Conservation (phyloP, 2,797 vertebrate genomes). For the Perodicticus potto region DNA sequence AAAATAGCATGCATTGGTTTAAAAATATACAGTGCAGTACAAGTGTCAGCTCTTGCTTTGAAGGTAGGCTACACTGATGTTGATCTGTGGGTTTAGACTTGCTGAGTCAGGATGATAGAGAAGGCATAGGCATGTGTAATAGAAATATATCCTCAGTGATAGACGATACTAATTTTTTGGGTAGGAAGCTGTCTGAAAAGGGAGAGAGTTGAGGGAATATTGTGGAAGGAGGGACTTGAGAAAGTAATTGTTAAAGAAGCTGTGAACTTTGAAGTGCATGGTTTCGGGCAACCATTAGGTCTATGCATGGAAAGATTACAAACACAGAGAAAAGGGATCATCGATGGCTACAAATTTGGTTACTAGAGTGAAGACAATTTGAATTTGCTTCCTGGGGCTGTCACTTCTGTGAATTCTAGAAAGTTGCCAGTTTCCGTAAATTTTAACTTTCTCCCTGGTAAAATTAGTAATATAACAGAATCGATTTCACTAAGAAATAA, state of each 20-base stretch:
- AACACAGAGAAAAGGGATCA: neutral
- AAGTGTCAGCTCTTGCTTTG: conserved; percentile 10
- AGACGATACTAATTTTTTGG: neutral
- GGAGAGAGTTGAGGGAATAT: neutral
- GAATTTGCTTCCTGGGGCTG: neutral
- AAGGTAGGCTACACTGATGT: neutral
- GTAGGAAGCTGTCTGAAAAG: neutral
- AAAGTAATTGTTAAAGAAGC: neutral
- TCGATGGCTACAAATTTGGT: neutral
- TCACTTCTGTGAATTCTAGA: neutral
- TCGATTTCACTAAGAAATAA: neutral
- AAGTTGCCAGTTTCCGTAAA: neutral
- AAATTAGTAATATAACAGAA: neutral
- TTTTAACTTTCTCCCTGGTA: neutral
- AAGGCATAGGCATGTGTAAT: neutral
- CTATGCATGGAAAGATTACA: neutral
- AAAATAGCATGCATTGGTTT: neutral
- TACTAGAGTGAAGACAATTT: neutral
- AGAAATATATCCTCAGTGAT: neutral
- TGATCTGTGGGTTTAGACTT: neutral
- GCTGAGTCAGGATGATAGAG: neutral
- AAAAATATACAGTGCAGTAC: neutral
- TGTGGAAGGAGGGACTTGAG: neutral
- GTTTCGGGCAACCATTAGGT: neutral
- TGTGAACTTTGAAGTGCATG: neutral